Evolutionary conservation across 2,888 invertebrate species (phyloP).

Genomic region (Habroteleia sp.): DNA sequence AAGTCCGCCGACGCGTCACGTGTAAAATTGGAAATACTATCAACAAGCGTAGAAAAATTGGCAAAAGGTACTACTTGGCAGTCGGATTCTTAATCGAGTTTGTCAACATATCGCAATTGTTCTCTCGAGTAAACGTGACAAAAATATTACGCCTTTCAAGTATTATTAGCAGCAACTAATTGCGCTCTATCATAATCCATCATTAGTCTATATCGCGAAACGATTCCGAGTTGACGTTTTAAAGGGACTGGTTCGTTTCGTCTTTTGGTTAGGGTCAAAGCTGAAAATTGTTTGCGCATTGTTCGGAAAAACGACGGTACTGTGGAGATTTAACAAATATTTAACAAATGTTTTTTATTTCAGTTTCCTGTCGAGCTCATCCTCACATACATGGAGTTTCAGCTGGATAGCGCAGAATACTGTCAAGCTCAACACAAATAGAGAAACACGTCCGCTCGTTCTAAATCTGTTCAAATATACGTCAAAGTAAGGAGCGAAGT

Average conservation of each 20-base stretch:
- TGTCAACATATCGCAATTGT: constrained; percentile 58
- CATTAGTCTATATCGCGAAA: constrained; percentile 25
- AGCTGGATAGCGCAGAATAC: constrained; percentile 98
- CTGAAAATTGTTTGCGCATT: no score
- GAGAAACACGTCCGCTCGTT: constrained; percentile 80
- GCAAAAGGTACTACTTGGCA: constrained; percentile 49
- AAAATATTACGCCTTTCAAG: constrained; percentile 39
- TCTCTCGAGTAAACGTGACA: constrained; percentile 43
- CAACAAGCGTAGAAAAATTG: constrained; percentile 43
- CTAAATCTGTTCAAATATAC: constrained; percentile 57
- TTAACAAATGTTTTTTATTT: constrained; percentile 82
- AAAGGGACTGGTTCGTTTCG: no score
- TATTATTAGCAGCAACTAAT: constrained; percentile 55
- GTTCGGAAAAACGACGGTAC: no score
- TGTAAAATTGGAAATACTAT: constrained; percentile 39
- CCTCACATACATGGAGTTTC: constrained; percentile 98
- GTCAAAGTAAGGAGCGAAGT: constrained; percentile 61
- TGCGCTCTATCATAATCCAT: constrained; percentile 44
- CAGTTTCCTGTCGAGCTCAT: constrained; percentile 93
- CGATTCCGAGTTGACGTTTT: constrained; percentile 30
- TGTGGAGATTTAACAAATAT: no score
- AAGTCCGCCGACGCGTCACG: constrained; percentile 8
- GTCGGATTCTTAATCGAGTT: constrained; percentile 20
- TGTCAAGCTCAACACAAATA: constrained; percentile 99
- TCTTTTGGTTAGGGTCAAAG: no score